Conservation (phyloP, 2,888 invertebrate species). For the Xylophagus ater region DNA sequence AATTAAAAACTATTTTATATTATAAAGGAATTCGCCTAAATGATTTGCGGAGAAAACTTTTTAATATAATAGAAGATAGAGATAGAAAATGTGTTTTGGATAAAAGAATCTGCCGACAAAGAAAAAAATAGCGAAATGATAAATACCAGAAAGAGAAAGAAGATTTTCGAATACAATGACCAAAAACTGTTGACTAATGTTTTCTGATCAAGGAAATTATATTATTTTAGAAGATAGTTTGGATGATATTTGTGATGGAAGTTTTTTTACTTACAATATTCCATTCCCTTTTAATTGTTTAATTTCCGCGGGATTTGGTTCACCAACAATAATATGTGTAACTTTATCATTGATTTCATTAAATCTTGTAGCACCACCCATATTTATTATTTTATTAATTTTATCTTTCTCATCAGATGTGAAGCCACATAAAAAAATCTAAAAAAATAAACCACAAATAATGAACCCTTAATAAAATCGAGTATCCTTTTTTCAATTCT, state of each 20-base stretch:
- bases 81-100: too few species aligned
- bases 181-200: too few species aligned
- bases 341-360: constrained; percentile 63
- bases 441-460: constrained; percentile 19
- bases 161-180: too few species aligned
- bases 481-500: constrained; percentile 23
- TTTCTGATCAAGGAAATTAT: too few species aligned
- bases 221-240: too few species aligned
- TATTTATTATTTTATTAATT: constrained; percentile 56
- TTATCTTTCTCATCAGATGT: constrained; percentile 51
- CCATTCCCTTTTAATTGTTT: constrained; percentile 31
- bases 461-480: neutral
- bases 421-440: constrained; percentile 63
- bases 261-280: constrained; percentile 20
- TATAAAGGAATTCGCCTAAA: too few species aligned
- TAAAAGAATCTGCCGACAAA: too few species aligned
- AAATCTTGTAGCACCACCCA: constrained; percentile 73
- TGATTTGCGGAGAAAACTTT: too few species aligned
- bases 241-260: neutral
- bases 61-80: too few species aligned
- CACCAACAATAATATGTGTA: constrained; percentile 70
- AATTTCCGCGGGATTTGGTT: constrained; percentile 42
- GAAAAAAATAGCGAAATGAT: too few species aligned
- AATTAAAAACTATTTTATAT: too few species aligned
- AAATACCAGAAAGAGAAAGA: too few species aligned